These are phyloP conservation scores for Gymnocheta viridis DNA, from an alignment of 2,888 invertebrate species.

Conservation along the genomic window DNA sequence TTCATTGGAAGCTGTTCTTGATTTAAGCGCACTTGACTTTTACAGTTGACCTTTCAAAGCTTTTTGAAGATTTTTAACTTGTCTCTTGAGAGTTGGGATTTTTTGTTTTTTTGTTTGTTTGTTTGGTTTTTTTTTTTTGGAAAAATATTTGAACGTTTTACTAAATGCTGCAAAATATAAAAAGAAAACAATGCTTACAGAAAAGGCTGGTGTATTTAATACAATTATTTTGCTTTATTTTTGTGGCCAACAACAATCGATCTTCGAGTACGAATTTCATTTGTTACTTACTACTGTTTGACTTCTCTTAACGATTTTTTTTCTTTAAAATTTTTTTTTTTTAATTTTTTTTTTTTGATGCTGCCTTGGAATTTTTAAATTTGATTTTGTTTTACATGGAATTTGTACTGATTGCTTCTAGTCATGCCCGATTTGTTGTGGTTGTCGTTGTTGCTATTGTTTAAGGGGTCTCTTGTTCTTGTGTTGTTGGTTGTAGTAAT, in stretches of 20 bases:
- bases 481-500: neutral
- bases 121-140: neutral
- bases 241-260: slow-evolving; percentile 63
- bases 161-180: slow-evolving; percentile 31
- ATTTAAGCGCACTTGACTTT: slow-evolving; percentile 70
- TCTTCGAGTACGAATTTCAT: slow-evolving; percentile 57
- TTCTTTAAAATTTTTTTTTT: neutral
- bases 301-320: neutral
- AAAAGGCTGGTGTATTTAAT: slow-evolving; percentile 30
- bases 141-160: slow-evolving; percentile 51
- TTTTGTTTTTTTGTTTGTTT: slow-evolving; percentile 1
- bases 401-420: slow-evolving; percentile 81
- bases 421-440: slow-evolving; percentile 79
- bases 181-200: slow-evolving; percentile 10
- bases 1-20: slow-evolving; percentile 70
- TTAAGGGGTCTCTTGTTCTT: neutral
- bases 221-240: slow-evolving; percentile 10
- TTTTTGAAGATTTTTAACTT: slow-evolving; percentile 65
- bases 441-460: slow-evolving; percentile 61
- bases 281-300: slow-evolving; percentile 67
- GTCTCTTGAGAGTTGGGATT: slow-evolving; percentile 7
- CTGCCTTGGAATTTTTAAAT: slow-evolving; percentile 62
- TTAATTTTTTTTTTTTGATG: slow-evolving; percentile 39
- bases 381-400: slow-evolving; percentile 80
- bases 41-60: slow-evolving; percentile 60